Percentiles rank a stretch among this genome's conserved stretches.
These are phyloP conservation scores for Tetraneura akinire DNA, from an alignment of 1,140 invertebrate genomes.

Conservation along the genomic window DNA sequence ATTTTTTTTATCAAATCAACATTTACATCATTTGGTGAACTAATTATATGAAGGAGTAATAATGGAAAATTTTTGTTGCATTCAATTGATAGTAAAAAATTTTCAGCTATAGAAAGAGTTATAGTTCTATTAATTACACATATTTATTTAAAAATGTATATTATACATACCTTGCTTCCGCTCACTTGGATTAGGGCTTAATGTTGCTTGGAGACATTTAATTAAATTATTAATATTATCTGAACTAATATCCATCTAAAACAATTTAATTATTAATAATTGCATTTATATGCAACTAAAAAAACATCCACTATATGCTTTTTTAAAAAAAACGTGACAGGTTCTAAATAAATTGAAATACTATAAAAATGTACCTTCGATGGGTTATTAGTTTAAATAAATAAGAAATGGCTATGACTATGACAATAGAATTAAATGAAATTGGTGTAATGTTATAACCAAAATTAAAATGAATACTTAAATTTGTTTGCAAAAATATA, in stretches of 20 bases:
- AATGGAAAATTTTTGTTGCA: constrained; percentile 88
- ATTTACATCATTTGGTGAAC: constrained; percentile 70
- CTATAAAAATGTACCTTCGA: no score
- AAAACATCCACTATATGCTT: not conserved
- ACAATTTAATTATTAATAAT: not conserved
- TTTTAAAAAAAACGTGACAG: not conserved
- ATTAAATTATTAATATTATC: constrained; percentile 43
- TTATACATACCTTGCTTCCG: constrained; percentile 76
- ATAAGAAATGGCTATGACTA: no score
- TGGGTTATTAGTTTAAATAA: not conserved
- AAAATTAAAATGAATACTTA: not conserved
- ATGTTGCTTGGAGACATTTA: constrained; percentile 61
- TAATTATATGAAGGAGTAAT: constrained; percentile 80
- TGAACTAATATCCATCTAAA: constrained; percentile 28
- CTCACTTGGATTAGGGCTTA: constrained; percentile 80
- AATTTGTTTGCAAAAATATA: not conserved
- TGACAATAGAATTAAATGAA: not conserved
- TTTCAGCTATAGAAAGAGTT: constrained; percentile 74
- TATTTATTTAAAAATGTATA: not conserved
- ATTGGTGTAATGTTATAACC: not conserved
- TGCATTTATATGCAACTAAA: no score
- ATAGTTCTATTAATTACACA: not conserved
- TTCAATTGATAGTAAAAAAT: constrained; percentile 88
- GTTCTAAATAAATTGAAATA: no score
- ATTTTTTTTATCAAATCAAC: constrained; percentile 82